A percentile compares a stretch with the other conserved stretches of the same genome.
phyloP scores from a whole-genome alignment of 2,888 invertebrate species.

The Dorcus parallelipipedus region DNA sequence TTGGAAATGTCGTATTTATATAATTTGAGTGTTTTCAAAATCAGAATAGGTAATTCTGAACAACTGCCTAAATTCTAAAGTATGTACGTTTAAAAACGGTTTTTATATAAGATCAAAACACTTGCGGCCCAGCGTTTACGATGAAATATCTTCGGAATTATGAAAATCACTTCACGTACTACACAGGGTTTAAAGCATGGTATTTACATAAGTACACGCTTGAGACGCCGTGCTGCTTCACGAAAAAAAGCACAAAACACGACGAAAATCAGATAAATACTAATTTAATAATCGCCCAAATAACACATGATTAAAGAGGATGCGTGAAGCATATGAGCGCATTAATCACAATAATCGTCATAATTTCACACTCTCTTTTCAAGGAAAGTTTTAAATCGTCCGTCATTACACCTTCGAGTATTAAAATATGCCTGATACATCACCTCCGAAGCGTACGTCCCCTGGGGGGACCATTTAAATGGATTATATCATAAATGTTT shows the following conservation, averaged over 20 bases:
- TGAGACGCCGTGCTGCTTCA: neutral
- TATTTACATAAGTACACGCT: neutral
- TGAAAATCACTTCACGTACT: too few species aligned
- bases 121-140: too few species aligned
- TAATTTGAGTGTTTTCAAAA: too few species aligned
- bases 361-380: slow-evolving; percentile 34
- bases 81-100: too few species aligned
- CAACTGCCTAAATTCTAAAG: too few species aligned
- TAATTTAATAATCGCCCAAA: slow-evolving; percentile 12
- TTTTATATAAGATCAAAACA: too few species aligned
- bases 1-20: too few species aligned
- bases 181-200: too few species aligned
- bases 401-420: slow-evolving; percentile 39
- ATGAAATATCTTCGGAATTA: too few species aligned
- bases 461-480: neutral
- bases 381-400: slow-evolving; percentile 38
- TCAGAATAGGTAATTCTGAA: too few species aligned
- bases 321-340: slow-evolving; percentile 31
- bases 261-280: slow-evolving; percentile 1
- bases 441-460: slow-evolving; percentile 22
- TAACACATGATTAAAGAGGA: slow-evolving; percentile 32
- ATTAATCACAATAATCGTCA: slow-evolving; percentile 38
- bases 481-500: too few species aligned
- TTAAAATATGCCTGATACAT: slow-evolving; percentile 41
- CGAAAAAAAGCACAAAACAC: neutral